Evolutionary conservation across 2,888 invertebrate genomes (phyloP).

Genomic region (Acronicta leporina): DNA sequence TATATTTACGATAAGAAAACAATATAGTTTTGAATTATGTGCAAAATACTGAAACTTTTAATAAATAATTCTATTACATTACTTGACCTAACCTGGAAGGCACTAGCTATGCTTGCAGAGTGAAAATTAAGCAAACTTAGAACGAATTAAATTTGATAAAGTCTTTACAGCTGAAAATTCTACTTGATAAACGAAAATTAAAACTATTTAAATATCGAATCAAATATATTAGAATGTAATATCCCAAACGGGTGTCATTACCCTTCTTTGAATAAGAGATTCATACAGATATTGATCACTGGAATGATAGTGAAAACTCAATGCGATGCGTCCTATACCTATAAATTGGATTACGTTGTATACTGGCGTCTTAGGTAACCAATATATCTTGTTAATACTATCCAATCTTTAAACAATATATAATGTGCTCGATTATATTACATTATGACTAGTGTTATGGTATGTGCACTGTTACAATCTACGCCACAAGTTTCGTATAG

Average conservation of each 20-base stretch:
- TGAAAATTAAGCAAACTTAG: constrained; percentile 4
- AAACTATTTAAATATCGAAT: constrained; percentile 3
- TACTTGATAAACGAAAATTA: background rate
- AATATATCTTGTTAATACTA: constrained; percentile 39
- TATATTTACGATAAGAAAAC: background rate
- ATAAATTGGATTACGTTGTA: constrained; percentile 9
- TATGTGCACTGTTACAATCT: constrained; percentile 71
- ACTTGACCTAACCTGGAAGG: constrained; percentile 50
- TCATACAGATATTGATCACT: constrained; percentile 38
- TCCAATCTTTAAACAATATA: constrained; percentile 35
- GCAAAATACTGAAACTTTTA: constrained; percentile 43
- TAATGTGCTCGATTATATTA: constrained; percentile 63
- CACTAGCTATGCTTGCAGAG: constrained; percentile 35
- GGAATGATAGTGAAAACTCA: constrained; percentile 39
- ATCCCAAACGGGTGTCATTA: constrained; percentile 6
- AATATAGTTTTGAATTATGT: constrained; percentile 18
- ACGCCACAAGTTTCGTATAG: constrained; percentile 46
- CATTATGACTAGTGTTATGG: constrained; percentile 80
- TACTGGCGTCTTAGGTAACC: constrained; percentile 40
- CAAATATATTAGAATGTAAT: constrained; percentile 7
- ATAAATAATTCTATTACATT: constrained; percentile 36
- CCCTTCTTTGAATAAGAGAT: constrained; percentile 42
- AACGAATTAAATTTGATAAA: constrained; percentile 2
- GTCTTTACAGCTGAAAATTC: background rate
- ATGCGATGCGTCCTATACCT: constrained; percentile 2